Conservation (phyloP, 2,888 invertebrate species). For the Drosophila sordidapex region DNA sequence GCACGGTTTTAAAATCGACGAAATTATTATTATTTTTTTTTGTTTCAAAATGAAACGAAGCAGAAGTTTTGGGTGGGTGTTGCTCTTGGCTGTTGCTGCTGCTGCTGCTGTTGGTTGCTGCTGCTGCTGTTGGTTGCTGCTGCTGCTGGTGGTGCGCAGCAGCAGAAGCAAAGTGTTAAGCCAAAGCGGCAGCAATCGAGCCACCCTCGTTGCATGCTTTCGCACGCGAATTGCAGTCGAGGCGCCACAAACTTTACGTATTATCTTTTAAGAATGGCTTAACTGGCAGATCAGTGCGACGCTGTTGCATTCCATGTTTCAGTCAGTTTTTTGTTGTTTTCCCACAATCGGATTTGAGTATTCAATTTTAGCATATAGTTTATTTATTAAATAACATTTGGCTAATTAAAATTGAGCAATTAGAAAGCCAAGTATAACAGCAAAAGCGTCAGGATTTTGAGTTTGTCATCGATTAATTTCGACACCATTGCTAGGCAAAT, state of each 20-base stretch:
- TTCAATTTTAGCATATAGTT: not conserved
- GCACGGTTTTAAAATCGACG: constrained; percentile 65
- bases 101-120: constrained; percentile 12
- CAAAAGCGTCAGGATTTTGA: not conserved
- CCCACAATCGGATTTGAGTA: not conserved
- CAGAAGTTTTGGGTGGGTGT: constrained; percentile 39
- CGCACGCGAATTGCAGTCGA: constrained; percentile 8
- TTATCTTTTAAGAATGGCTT: constrained; percentile 34
- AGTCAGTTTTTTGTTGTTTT: not conserved
- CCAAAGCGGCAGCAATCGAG: constrained; percentile 40
- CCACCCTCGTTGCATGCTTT: constrained; percentile 43
- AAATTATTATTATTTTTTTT: constrained; percentile 50
- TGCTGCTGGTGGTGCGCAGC: constrained; percentile 61
- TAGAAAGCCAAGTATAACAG: not conserved
- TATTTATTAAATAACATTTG: not conserved
- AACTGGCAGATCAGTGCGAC: constrained; percentile 31
- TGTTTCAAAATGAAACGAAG: constrained; percentile 68
- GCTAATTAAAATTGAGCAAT: not conserved
- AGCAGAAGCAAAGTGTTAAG: constrained; percentile 42
- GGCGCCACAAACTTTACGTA: constrained; percentile 16
- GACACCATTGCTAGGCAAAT: not conserved
- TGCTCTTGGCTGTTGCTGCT: constrained; percentile 20
- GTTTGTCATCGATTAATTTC: too few species aligned
- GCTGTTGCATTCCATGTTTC: constrained; percentile 9
- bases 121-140: constrained; percentile 45